Conservation (phyloP, 1,140 invertebrate genomes). For the Ridgeia piscesae region DNA sequence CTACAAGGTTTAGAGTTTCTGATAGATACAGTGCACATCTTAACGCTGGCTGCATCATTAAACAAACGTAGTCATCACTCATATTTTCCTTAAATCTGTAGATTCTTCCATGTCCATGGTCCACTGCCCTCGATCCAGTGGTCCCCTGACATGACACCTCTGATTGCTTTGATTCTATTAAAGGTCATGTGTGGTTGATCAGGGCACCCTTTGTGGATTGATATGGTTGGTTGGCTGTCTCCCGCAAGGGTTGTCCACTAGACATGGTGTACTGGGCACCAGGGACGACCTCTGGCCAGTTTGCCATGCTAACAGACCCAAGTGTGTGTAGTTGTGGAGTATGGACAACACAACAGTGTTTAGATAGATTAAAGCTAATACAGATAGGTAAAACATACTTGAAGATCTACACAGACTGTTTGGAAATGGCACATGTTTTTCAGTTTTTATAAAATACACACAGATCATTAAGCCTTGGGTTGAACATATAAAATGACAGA, state of each 20-base stretch:
- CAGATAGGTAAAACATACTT: background rate
- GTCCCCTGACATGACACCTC: background rate
- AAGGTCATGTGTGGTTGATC: background rate
- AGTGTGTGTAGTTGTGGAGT: background rate
- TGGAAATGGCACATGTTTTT: background rate
- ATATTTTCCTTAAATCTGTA: background rate
- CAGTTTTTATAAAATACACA: background rate
- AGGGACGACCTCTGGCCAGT: background rate
- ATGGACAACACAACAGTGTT: background rate
- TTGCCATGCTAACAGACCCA: background rate
- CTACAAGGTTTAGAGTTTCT: background rate
- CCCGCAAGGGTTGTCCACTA: background rate
- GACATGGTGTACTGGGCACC: background rate
- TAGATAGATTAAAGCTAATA: background rate
- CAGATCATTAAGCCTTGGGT: background rate
- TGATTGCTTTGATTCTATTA: background rate
- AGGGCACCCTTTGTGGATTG: background rate
- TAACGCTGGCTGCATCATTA: background rate
- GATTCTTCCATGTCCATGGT: background rate
- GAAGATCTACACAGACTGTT: background rate
- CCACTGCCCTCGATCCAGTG: background rate
- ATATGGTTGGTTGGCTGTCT: background rate
- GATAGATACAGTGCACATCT: background rate
- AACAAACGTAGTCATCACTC: background rate
- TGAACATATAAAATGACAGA: background rate